Evolutionary conservation across 2,113 vertebrate genomes (phyloP), one percentile per base, ranked within the genome.

Genomic region (Accipiter cooperii): DNA sequence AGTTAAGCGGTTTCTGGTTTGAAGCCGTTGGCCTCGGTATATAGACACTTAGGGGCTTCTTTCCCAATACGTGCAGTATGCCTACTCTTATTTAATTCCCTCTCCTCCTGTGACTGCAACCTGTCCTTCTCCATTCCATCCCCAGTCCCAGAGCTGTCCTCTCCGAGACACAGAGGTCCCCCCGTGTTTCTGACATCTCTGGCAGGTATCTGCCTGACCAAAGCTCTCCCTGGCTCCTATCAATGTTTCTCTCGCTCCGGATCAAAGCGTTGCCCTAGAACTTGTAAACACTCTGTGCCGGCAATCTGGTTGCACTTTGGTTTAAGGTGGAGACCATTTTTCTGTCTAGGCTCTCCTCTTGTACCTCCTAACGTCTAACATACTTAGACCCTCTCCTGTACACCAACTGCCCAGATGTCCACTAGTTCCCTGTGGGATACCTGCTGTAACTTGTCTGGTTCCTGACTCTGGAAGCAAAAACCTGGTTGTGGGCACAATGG

Each of bases 21-120:
- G 61, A 77, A 74, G 16, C 10, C 68, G 29, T 66, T 84, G 54
- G 66, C 26, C 42, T 33, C 7, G 1, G 31, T 76, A 22, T 38
- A 20, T 17, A 42, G 75, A 71, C 29, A 31, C 0, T 4, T 21
- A 57, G 26, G 24, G 38, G 8, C 44, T 66, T 54, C 64, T 86
- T 79, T 69, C 28, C 40, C 38, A 36, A 6, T 17, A 26, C 0
- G 1, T 26, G 18, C 36, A 60, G 2, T 58, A 25, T 5, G 3
- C 17, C 70, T 58, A 20, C 19, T 85, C 63, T 66, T 70, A n/a
- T 55, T 90, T 65, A 69, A 80, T 65, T 86, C 16, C 9, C 13
- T 65, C 60, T 81, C 44, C 52, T 49, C 40, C 40, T 42, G 49
- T 25, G 36, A 40, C 40, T 79, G 18, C 36, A 73, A 31, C n/a